These are phyloP conservation scores for Chloroceryle aenea DNA, from an alignment of 2,113 vertebrate species.

Conservation along the genomic window DNA sequence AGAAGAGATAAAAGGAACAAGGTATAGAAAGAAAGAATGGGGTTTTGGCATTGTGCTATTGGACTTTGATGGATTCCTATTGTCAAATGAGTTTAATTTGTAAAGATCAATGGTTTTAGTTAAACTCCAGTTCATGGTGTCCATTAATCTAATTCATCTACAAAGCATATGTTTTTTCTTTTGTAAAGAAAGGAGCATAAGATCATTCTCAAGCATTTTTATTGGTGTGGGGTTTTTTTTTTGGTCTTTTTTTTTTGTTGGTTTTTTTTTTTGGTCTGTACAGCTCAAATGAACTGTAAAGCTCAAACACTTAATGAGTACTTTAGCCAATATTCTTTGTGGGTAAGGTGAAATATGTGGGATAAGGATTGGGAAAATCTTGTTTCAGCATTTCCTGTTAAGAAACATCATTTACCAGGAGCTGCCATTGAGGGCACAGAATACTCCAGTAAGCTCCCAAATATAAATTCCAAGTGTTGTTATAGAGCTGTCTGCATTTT, in stretches of 20 bases:
- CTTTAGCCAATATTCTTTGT: constrained; percentile 28
- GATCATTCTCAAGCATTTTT: constrained; percentile 43
- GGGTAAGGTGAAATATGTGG: constrained; percentile 40
- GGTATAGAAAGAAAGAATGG: neutral
- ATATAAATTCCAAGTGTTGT: neutral
- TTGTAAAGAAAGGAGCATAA: constrained; percentile 39
- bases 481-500: neutral
- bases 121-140: constrained; percentile 37
- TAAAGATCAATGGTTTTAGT: constrained; percentile 73
- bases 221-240: neutral
- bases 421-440: neutral
- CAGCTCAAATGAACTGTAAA: constrained; percentile 41
- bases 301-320: constrained; percentile 39
- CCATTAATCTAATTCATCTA: constrained; percentile 61
- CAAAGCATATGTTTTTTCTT: constrained; percentile 9
- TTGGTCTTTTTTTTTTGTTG: neutral
- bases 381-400: neutral
- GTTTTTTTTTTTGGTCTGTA: neutral
- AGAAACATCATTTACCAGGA: neutral
- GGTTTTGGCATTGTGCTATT: constrained; percentile 40
- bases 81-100: constrained; percentile 70
- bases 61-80: constrained; percentile 66
- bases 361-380: constrained; percentile 16
- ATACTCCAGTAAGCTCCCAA: neutral
- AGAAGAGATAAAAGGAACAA: constrained; percentile 50